Evolutionary conservation across 1,140 invertebrate species (phyloP).

Genomic region (Eurytemora carolleeae): DNA sequence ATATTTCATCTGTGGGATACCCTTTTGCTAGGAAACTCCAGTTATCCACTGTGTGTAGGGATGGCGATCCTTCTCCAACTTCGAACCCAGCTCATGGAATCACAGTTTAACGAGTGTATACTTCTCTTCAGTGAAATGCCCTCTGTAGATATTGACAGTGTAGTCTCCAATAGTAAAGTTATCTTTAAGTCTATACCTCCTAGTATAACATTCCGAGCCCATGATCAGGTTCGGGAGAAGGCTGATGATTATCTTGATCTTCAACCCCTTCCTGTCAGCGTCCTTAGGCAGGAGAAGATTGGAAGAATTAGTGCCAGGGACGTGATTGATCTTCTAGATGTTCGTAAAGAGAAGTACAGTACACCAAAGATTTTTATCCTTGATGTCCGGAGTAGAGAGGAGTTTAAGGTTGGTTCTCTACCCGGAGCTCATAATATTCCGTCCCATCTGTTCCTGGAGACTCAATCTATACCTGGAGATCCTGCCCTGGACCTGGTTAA

Average conservation of each 20-base stretch:
- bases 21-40: constrained; percentile 70
- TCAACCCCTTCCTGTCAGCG: background rate
- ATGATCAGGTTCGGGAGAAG: background rate
- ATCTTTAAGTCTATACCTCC: background rate
- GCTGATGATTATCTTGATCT: background rate
- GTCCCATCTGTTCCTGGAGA: background rate
- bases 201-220: background rate
- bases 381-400: background rate
- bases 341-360: background rate
- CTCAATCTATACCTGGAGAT: background rate
- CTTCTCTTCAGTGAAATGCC: constrained; percentile 89
- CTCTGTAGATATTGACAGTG: constrained; percentile 12
- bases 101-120: constrained; percentile 93
- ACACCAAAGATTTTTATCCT: too few relatives aligned
- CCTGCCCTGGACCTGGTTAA: background rate
- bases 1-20: constrained; percentile 97
- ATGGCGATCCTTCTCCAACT: constrained; percentile 77
- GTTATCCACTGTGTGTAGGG: constrained; percentile 85
- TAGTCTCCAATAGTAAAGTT: constrained; percentile 24
- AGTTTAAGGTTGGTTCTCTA: background rate
- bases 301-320: background rate
- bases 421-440: too few relatives aligned
- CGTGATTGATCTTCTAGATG: background rate
- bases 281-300: constrained; percentile 2
- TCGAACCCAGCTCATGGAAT: constrained; percentile 55